Evolutionary conservation across 2,888 invertebrate species (phyloP).

Genomic region (Atethmia centrago): DNA sequence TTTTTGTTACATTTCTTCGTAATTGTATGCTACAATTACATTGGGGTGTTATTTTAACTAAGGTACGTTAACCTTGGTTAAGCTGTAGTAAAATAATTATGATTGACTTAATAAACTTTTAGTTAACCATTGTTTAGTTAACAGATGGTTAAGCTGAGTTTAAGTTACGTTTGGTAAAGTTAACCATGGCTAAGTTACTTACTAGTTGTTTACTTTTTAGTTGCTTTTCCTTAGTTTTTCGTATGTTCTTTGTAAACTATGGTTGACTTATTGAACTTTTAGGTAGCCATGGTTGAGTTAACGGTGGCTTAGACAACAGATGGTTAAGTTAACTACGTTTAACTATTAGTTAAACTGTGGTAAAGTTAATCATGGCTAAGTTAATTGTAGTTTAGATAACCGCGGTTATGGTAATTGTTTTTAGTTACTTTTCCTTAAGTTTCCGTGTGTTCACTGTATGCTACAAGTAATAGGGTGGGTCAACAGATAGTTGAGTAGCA

Average conservation of each 20-base stretch:
- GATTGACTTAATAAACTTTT: too few species aligned
- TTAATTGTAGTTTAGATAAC: background rate
- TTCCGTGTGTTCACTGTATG: conserved; percentile 71
- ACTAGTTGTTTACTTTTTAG: too few species aligned
- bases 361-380: background rate
- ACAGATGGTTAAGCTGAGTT: background rate
- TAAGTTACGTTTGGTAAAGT: too few species aligned
- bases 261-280: too few species aligned
- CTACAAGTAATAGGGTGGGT: conserved; percentile 85
- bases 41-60: background rate
- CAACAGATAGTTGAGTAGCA: conserved; percentile 83
- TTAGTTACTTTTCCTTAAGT: background rate
- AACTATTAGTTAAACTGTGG: background rate
- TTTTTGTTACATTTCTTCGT: background rate
- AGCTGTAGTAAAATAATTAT: background rate
- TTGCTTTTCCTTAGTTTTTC: too few species aligned
- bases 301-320: too few species aligned
- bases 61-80: background rate
- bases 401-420: conserved; percentile 25
- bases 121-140: too few species aligned
- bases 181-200: too few species aligned
- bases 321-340: background rate
- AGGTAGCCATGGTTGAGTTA: too few species aligned
- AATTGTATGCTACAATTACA: too few species aligned
- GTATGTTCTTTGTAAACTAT: too few species aligned